Evolutionary conservation across 1,140 invertebrate genomes (phyloP), one percentile per base, ranked within the genome.

Genomic region (Hesperophylax magnus): DNA sequence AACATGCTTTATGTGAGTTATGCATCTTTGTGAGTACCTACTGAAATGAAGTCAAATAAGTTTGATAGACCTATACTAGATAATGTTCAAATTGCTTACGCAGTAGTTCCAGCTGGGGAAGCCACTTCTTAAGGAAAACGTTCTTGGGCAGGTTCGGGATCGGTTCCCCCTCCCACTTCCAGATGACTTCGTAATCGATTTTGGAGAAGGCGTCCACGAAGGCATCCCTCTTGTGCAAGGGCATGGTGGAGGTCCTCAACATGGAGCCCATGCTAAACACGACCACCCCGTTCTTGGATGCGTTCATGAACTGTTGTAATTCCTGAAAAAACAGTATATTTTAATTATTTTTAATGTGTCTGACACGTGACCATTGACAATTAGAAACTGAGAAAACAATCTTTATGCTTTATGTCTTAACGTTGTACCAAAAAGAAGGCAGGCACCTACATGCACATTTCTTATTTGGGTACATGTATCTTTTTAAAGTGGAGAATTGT

Each of bases 191-290:
- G 81, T 93, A 90, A 65, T 91, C 91, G 11, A 93, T 81, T 84
- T 90, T 89, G 0, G 88, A 86, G 24, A 93, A 89, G 3, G 88
- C 90, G 2, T 87, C 86, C 1, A 92, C 20, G 71, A 94, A 88
- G 1, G 87, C 85, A 9, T 89, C 82, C 54, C 88, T 87, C 77
- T 88, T 90, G 53, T 91, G 85, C 53, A 86, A 83, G 0, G 90
- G 86, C 56, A 92, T 89, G 0, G 87, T 88, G 6, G 86, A 84
- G 0, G 87, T 89, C 82, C 87, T 92, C 61, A 93, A 89, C 85
- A 92, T 90, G 0, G 93, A 93, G 0, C 94, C 94, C 77, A 94
- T 90, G 67, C 92, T 93, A 85, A 94, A 92, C 20, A 93, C 89
- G 5, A 95, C 89, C 7, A 93, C 92, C 3, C 93, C 93, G 65